Percentiles rank a stretch among this genome's conserved stretches.
Evolutionary conservation across 2,797 vertebrate species (phyloP).

Genomic region (Cuniculus paca): DNA sequence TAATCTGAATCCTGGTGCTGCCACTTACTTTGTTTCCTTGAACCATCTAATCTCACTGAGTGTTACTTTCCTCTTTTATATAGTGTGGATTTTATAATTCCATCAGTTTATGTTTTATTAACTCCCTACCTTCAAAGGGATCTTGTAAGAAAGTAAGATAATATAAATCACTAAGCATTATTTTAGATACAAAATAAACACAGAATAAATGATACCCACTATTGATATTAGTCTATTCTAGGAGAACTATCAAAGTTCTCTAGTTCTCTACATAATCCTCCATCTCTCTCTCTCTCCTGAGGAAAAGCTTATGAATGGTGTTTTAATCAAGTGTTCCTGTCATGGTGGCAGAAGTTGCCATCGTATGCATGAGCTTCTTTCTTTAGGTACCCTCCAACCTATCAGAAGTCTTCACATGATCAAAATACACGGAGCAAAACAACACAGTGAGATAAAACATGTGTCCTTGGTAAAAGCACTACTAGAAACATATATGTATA

Average conservation of each 20-base stretch:
- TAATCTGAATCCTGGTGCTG: neutral
- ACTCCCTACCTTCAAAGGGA: neutral
- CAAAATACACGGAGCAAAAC: neutral
- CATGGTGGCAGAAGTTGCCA: neutral
- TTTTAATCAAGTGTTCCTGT: neutral
- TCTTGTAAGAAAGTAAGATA: slow-evolving; percentile 37
- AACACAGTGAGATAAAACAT: neutral
- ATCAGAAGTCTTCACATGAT: neutral
- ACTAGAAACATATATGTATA: neutral
- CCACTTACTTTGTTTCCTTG: slow-evolving; percentile 17
- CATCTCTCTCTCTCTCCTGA: neutral
- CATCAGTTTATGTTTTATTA: neutral
- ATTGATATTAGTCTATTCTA: neutral
- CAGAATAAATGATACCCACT: neutral
- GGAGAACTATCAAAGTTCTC: neutral
- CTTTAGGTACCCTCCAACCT: neutral
- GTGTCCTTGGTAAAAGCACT: neutral
- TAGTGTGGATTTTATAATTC: neutral
- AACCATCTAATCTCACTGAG: neutral
- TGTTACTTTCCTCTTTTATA: neutral
- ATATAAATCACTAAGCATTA: slow-evolving; percentile 17
- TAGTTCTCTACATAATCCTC: neutral
- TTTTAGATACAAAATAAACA: slow-evolving; percentile 49
- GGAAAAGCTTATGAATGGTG: slow-evolving; percentile 24
- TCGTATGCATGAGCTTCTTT: neutral